Conservation (phyloP, 2,113 vertebrate genomes). For the Anguilla rostrata region DNA sequence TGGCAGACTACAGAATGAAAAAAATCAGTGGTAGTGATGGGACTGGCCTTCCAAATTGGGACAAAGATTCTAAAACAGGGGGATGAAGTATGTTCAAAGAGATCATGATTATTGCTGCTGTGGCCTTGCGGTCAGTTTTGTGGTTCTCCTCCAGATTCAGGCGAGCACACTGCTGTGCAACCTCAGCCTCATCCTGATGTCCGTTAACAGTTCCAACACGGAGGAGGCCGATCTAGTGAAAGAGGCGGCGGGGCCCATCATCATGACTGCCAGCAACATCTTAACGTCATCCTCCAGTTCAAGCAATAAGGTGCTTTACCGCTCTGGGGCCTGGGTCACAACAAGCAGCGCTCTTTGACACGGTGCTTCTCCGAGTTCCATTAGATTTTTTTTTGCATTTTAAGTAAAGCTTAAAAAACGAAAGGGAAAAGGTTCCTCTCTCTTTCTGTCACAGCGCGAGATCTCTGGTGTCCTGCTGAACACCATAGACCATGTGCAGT, state of each 20-base stretch:
- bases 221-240: conserved; percentile 56
- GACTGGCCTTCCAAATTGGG: background rate
- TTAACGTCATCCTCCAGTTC: conserved; percentile 71
- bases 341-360: no score
- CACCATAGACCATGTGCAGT: conserved; percentile 78
- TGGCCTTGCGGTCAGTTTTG: background rate
- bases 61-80: background rate
- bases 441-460: conserved; percentile 53
- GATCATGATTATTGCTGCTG: background rate
- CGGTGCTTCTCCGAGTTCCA: background rate
- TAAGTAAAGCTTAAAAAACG: background rate
- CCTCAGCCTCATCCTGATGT: conserved; percentile 75
- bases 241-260: conserved; percentile 68
- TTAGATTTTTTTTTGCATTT: background rate
- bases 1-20: no score
- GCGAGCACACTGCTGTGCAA: conserved; percentile 71
- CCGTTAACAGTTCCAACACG: conserved; percentile 53
- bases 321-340: background rate
- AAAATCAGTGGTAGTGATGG: background rate
- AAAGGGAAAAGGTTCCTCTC: background rate
- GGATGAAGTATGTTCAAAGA: background rate
- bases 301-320: conserved; percentile 51
- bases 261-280: conserved; percentile 81
- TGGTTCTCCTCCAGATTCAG: conserved; percentile 64
- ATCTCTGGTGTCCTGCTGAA: conserved; percentile 68